A percentile compares a stretch with the other conserved stretches of the same genome.
Evolutionary conservation across 2,888 invertebrate species (phyloP).

Genomic region (Harpagoxenus sublaevis): DNA sequence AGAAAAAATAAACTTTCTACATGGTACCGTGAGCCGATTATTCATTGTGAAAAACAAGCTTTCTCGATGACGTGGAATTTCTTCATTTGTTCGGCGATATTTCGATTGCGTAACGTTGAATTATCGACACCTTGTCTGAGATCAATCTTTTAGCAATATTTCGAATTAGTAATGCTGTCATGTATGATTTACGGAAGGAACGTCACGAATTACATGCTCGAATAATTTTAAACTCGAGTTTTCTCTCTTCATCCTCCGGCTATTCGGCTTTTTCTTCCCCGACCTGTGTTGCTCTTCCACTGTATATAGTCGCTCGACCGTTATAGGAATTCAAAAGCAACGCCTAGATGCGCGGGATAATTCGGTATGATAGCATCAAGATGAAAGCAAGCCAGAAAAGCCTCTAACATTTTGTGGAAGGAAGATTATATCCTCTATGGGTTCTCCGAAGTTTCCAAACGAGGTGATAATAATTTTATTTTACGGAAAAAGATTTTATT

Average conservation of each 20-base stretch:
- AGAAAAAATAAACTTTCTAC: background rate
- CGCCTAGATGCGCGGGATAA: slow-evolving; percentile 50
- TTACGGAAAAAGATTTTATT: background rate
- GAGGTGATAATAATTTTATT: slow-evolving; percentile 7
- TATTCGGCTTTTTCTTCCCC: slow-evolving; percentile 26
- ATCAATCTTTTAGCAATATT: slow-evolving; percentile 49
- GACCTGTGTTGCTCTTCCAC: slow-evolving; percentile 4
- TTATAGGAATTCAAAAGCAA: slow-evolving; percentile 59
- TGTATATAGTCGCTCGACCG: slow-evolving; percentile 35
- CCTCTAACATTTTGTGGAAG: slow-evolving; percentile 14
- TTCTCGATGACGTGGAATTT: slow-evolving; percentile 23
- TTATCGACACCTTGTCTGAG: slow-evolving; percentile 43
- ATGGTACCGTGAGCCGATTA: slow-evolving; percentile 9
- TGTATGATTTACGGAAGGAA: slow-evolving; percentile 50
- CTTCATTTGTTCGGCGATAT: background rate
- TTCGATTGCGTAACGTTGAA: slow-evolving; percentile 27
- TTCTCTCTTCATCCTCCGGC: slow-evolving; percentile 24
- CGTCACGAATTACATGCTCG: slow-evolving; percentile 54
- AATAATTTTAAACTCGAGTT: slow-evolving; percentile 54
- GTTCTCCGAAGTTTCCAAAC: slow-evolving; percentile 30
- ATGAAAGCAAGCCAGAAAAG: slow-evolving; percentile 46
- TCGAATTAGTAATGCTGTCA: slow-evolving; percentile 8
- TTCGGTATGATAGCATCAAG: slow-evolving; percentile 57
- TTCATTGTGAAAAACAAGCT: slow-evolving; percentile 8
- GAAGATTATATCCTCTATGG: slow-evolving; percentile 34